Evolutionary conservation across 2,113 vertebrate genomes (phyloP).

Genomic region (Conger conger): DNA sequence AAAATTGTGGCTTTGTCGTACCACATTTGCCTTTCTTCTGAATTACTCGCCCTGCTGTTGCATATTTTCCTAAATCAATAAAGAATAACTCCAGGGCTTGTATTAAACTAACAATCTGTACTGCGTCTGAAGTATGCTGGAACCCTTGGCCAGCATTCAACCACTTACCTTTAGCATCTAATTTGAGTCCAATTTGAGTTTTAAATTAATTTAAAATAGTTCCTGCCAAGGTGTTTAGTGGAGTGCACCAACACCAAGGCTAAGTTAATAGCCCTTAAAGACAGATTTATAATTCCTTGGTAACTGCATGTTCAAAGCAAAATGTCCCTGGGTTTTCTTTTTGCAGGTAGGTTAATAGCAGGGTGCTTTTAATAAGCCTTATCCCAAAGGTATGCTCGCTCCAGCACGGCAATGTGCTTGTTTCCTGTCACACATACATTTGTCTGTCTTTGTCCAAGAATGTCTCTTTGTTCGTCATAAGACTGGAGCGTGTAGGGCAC

Average conservation of each 20-base stretch:
- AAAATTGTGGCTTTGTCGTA: no score
- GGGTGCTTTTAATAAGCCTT: neutral
- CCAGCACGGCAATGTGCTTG: neutral
- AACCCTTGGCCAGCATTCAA: neutral
- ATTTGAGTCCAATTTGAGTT: neutral
- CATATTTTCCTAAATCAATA: no score
- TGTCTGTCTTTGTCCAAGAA: conserved; percentile 1
- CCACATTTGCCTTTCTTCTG: no score
- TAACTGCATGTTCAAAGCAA: neutral
- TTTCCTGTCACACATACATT: neutral
- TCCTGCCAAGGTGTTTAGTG: neutral
- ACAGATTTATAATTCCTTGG: neutral
- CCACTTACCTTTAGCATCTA: no score
- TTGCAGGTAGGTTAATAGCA: neutral
- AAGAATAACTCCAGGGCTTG: no score
- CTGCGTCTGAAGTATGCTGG: neutral
- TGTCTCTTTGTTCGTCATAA: neutral
- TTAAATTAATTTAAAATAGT: neutral
- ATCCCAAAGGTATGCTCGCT: neutral
- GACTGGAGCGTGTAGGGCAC: neutral
- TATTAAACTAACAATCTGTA: no score
- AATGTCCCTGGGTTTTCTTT: neutral
- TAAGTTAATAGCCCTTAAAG: neutral
- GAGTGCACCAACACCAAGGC: neutral
- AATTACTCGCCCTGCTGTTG: no score